These are phyloP conservation scores for Hydriomena furcata DNA, from an alignment of 2,888 invertebrate genomes.

Conservation along the genomic window DNA sequence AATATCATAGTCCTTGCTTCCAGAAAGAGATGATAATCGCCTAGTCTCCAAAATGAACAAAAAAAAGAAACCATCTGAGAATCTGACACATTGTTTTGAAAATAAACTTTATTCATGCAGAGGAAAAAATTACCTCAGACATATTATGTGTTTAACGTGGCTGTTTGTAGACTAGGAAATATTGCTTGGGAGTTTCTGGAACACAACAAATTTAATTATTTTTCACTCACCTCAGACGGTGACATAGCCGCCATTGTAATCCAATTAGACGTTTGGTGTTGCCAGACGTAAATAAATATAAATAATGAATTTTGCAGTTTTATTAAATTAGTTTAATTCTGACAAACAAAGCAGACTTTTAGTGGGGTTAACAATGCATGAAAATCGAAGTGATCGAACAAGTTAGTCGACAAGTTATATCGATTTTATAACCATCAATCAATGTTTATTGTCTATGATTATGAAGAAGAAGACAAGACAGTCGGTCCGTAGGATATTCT, in stretches of 20 bases:
- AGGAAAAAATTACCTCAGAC: slow-evolving; percentile 15
- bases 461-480: too few relatives aligned
- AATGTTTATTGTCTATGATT: too few relatives aligned
- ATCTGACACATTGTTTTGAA: slow-evolving; percentile 18
- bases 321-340: too few relatives aligned
- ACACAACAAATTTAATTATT: slow-evolving; percentile 50
- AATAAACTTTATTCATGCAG: slow-evolving; percentile 5
- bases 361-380: too few relatives aligned
- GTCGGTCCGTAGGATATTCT: too few relatives aligned
- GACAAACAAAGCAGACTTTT: too few relatives aligned
- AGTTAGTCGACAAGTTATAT: too few relatives aligned
- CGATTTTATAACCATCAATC: too few relatives aligned
- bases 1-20: neutral
- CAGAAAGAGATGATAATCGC: slow-evolving; percentile 5
- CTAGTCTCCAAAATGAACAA: neutral
- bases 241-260: slow-evolving; percentile 89
- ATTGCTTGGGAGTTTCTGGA: neutral
- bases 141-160: slow-evolving; percentile 1
- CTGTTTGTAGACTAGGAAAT: slow-evolving; percentile 4
- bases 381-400: too few relatives aligned
- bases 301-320: neutral
- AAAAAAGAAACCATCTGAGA: neutral
- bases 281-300: slow-evolving; percentile 42
- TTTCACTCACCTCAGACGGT: slow-evolving; percentile 87
- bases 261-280: slow-evolving; percentile 72